These are phyloP conservation scores for Diplolepis rosae DNA, from an alignment of 2,888 invertebrate species.

Conservation along the genomic window DNA sequence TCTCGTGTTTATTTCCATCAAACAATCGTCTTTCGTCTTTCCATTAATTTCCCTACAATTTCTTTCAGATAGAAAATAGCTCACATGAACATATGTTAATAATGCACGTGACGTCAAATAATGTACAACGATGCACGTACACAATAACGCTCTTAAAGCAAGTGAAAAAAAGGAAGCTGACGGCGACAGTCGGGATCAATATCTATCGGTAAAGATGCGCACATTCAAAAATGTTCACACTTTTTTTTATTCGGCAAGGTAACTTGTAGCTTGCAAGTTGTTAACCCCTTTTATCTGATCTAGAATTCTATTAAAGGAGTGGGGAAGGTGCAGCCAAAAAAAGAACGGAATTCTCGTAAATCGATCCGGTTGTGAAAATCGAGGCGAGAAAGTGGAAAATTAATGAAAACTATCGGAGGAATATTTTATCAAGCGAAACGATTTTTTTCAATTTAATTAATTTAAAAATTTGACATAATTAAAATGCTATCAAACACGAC, in stretches of 20 bases:
- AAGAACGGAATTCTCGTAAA: constrained; percentile 23
- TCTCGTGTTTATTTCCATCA: not conserved
- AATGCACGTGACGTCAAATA: not conserved
- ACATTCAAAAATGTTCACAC: constrained; percentile 13
- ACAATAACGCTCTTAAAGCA: constrained; percentile 4
- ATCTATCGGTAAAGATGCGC: constrained; percentile 35
- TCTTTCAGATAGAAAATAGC: not conserved
- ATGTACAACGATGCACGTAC: not conserved
- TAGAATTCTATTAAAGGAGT: constrained; percentile 7
- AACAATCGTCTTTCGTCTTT: not conserved
- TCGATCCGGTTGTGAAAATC: not conserved
- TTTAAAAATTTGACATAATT: not conserved
- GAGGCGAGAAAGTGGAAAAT: not conserved
- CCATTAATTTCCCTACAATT: not conserved
- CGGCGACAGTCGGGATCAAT: constrained; percentile 34
- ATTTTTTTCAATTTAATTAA: not conserved
- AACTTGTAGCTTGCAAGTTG: not conserved
- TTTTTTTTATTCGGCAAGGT: not conserved
- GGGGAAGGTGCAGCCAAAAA: not conserved
- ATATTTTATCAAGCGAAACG: not conserved
- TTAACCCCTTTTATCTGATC: not conserved
- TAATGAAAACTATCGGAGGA: not conserved
- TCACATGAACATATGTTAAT: not conserved
- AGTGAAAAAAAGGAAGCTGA: constrained; percentile 26
- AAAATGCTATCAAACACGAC: too few species aligned